Base-by-base conservation (phyloP, 2,113 vertebrate species). In the Thalassoma bifasciatum region DNA sequence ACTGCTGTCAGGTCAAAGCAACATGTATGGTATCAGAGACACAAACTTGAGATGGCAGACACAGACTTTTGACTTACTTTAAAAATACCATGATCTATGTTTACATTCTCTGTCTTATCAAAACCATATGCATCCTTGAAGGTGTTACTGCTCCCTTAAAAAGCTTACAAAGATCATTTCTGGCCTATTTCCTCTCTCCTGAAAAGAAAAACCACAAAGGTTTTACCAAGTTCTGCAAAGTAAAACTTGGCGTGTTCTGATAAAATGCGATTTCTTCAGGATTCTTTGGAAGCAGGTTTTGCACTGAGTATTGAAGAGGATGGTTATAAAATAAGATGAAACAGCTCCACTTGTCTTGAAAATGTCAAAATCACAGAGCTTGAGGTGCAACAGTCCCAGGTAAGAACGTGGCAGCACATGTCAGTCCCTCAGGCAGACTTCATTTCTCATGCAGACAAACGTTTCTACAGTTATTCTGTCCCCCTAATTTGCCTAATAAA, bases 391-490 rank as follows among this genome's bases (percentile, higher is more conserved):
- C 17, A 65, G 47, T 51, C 40, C 30, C 49, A 36, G 67, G 62
- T 34, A 60, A 42, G 66, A 82, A 68, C 59, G 60, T 56, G 57
- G 57, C 23, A 47, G 30, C 23, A 57, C 51, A 59, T 36, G 47
- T 46, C 50, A 51, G 24, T 36, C 14, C 61, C 61, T 42, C 7
- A 8, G 38, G 9, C 58, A 36, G 34, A 36, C 5, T 46, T n/a
- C n/a, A 51, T 51, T 40, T 58, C 12, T 70, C 1, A 62, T 0
- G 47, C 8, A 10, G 22, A 24, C 19, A 42, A 16, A 38, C 2
- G 56, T 34, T 21, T 66, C 63, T 56, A 44, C 12, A 51, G 23
- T 2, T 13, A 14, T 17, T 44, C 16, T 44, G 4, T 1, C 44
- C 30, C 7, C 49, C 9, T 2, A 5, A 24, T 47, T 36, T 58